Conservation (phyloP, 1,140 invertebrate genomes). For the Oryctes rhinoceros region DNA sequence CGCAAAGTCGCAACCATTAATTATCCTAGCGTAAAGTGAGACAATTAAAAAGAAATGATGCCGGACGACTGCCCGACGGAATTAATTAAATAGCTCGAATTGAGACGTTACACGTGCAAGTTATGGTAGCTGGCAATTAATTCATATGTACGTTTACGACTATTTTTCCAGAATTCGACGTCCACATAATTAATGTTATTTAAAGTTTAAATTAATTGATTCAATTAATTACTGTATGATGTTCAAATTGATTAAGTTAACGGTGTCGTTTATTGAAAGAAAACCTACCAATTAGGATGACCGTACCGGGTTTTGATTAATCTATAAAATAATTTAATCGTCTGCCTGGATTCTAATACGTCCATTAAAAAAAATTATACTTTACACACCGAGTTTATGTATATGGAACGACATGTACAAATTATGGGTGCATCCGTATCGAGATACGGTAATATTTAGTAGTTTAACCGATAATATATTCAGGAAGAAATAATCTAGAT, state of each 20-base stretch:
- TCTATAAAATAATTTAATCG: background rate
- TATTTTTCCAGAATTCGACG: background rate
- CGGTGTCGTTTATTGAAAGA: background rate
- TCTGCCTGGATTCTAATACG: background rate
- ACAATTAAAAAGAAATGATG: conserved; percentile 14
- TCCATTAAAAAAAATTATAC: background rate
- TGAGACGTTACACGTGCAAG: conserved; percentile 17
- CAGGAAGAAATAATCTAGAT: no score
- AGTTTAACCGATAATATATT: no score
- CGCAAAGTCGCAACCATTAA: background rate
- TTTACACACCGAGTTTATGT: background rate
- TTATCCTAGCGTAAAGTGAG: background rate
- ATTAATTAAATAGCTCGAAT: conserved; percentile 16
- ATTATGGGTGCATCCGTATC: no score
- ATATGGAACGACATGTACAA: no score
- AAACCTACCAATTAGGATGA: background rate
- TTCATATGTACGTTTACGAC: background rate
- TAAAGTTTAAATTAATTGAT: conserved; percentile 11
- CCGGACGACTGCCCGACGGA: background rate
- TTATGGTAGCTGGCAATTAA: background rate
- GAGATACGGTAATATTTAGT: no score
- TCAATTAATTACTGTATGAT: background rate
- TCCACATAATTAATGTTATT: background rate
- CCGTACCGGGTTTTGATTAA: background rate
- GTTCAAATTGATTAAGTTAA: conserved; percentile 19